Base-by-base conservation (phyloP, 2,888 invertebrate species). In the Mimas tiliae region DNA sequence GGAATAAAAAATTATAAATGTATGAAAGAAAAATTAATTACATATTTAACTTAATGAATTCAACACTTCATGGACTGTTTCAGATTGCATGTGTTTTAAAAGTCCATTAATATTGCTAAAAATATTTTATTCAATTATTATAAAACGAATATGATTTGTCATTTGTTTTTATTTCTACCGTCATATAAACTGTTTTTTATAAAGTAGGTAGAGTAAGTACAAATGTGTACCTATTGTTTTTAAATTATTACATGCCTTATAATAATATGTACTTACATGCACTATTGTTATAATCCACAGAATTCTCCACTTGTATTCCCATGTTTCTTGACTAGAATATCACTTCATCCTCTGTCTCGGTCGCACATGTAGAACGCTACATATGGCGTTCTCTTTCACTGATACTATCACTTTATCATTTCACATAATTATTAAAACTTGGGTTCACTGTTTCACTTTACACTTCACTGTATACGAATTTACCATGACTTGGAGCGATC, bases 271-370 rank as follows among this genome's bases (percentile, higher is more conserved):
- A 92, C 93, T 93, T 85, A 93, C 93, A 93, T 88, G 91, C 86
- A 83, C 82, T 90, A 80, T 80, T 89, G 81, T 83, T 91, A 83
- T 92, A 93, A 80, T 83, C 86, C 70, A 92, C 87, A 81, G 84
- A 85, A 83, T 85, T 92, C 73, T 93, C 93, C 81, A 93, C 90
- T 84, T 93, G 93, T 85, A 93, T 93, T 76, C 92, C 92, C 93
- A 93, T 93, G 77, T 75, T 88, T 83, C 63, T 45, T 66, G 66
- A 66, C 66, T 66, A 66, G 66, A 62, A 55, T 16, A 65, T 83
- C 83, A 86, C 80, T 77, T 74, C 83, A 82, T 84, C 77, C 74
- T 74, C 70, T 70, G 67, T 63, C 69, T 72, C 74, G 74, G 72
- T 70, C 52, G 52, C 66, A 14, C 63, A 33, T 52, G 45, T 52